Conservation (phyloP, 1,140 invertebrate species). For the Spodoptera frugiperda region DNA sequence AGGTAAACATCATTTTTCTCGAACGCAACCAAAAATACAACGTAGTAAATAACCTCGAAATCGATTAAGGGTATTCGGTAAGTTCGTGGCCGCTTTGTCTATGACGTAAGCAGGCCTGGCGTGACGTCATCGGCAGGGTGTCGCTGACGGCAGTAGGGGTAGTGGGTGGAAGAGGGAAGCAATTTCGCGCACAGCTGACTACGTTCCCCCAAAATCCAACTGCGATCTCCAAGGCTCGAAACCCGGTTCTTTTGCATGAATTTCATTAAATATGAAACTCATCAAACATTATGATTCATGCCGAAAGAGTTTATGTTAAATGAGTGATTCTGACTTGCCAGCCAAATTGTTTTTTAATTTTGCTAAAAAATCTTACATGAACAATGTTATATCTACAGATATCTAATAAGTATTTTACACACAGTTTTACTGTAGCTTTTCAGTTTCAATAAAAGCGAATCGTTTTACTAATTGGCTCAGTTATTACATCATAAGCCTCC, state of each 20-base stretch:
- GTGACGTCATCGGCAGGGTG: slow-evolving; percentile 76
- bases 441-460: slow-evolving; percentile 9
- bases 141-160: slow-evolving; percentile 56
- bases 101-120: slow-evolving; percentile 75
- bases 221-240: slow-evolving; percentile 36
- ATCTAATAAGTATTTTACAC: no score
- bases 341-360: neutral
- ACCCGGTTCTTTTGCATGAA: slow-evolving; percentile 45
- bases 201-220: slow-evolving; percentile 57
- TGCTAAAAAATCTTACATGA: no score
- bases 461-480: slow-evolving; percentile 6
- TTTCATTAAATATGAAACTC: slow-evolving; percentile 42
- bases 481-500: neutral
- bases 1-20: neutral
- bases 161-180: slow-evolving; percentile 54
- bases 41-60: slow-evolving; percentile 66
- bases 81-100: slow-evolving; percentile 73
- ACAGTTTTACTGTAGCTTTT: neutral
- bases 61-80: slow-evolving; percentile 75
- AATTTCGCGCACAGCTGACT: slow-evolving; percentile 77
- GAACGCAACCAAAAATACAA: slow-evolving; percentile 38
- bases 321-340: slow-evolving; percentile 10
- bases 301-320: slow-evolving; percentile 32
- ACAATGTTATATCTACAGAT: no score
- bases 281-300: slow-evolving; percentile 39